Evolutionary conservation across 1,140 invertebrate species (phyloP).

Genomic region (Microplitis demolitor): DNA sequence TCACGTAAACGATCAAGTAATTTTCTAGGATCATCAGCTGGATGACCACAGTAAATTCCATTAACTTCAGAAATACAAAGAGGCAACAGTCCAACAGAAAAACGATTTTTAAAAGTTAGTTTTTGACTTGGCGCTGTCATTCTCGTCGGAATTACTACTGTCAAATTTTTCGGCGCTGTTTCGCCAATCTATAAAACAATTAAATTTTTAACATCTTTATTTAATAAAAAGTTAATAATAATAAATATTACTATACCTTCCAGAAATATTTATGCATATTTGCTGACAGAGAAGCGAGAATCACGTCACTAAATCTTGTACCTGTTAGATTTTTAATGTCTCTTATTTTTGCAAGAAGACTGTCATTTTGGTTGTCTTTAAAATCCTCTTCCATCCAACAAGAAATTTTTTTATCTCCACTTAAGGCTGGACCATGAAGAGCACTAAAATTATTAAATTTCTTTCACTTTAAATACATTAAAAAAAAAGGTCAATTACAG

Average conservation of each 20-base stretch:
- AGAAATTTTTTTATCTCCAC: constrained; percentile 42
- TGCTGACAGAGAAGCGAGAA: constrained; percentile 46
- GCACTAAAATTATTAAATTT: constrained; percentile 28
- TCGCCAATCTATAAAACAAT: constrained; percentile 31
- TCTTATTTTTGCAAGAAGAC: constrained; percentile 41
- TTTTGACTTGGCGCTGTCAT: constrained; percentile 35
- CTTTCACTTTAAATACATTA: no score
- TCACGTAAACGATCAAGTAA: constrained; percentile 38
- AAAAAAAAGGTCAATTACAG: no score
- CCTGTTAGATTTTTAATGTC: constrained; percentile 41
- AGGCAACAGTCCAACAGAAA: constrained; percentile 45
- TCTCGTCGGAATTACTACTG: constrained; percentile 41
- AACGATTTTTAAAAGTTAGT: constrained; percentile 39
- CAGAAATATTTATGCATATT: constrained; percentile 47
- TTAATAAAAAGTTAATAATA: neutral
- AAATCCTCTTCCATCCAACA: constrained; percentile 42
- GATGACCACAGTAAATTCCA: constrained; percentile 15
- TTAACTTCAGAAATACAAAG: constrained; percentile 40
- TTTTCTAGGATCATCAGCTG: constrained; percentile 16
- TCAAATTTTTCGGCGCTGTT: constrained; percentile 38
- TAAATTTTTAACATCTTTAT: neutral
- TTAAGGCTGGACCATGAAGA: constrained; percentile 40
- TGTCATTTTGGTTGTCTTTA: constrained; percentile 21
- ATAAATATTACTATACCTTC: constrained; percentile 30
- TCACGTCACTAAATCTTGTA: constrained; percentile 44